Percentiles rank a stretch among this genome's conserved stretches.
Evolutionary conservation across 2,113 vertebrate genomes (phyloP).

Genomic region (Eleginops maclovinus): DNA sequence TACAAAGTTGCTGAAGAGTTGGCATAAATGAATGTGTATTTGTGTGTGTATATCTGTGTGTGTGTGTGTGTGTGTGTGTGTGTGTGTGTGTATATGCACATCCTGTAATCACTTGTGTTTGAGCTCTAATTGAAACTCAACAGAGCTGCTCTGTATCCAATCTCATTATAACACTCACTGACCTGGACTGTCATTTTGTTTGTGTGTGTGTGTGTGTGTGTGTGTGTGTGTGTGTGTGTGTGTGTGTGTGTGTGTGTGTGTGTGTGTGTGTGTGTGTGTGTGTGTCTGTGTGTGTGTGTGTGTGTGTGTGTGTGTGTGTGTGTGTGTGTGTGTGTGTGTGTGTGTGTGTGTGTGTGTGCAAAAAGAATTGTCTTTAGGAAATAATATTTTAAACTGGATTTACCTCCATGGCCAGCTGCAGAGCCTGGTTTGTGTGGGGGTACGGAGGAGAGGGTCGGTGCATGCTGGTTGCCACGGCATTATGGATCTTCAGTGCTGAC

Average conservation of each 20-base stretch:
- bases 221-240: slow-evolving; percentile 2
- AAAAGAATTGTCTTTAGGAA: background rate
- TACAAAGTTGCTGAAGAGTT: slow-evolving; percentile 3
- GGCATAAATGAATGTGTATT: background rate
- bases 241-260: background rate
- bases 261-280: slow-evolving; percentile 3
- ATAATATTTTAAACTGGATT: background rate
- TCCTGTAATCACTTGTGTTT: background rate
- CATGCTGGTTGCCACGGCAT: slow-evolving; percentile 94
- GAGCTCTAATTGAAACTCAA: slow-evolving; percentile 64
- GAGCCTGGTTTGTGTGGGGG: slow-evolving; percentile 89
- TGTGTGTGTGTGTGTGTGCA: background rate
- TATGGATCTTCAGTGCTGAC: slow-evolving; percentile 96
- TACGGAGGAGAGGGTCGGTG: slow-evolving; percentile 95
- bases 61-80: background rate
- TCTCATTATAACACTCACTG: slow-evolving; percentile 41
- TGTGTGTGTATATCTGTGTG: background rate
- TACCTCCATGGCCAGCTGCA: slow-evolving; percentile 87
- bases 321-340: slow-evolving; percentile 6
- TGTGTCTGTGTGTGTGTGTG: background rate
- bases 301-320: slow-evolving; percentile 6
- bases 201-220: slow-evolving; percentile 1
- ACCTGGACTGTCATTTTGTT: slow-evolving; percentile 9
- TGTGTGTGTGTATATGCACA: background rate
- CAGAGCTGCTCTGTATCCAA: slow-evolving; percentile 63